phyloP scores from a whole-genome alignment of 2,113 vertebrate species.

The Platichthys stellatus region DNA sequence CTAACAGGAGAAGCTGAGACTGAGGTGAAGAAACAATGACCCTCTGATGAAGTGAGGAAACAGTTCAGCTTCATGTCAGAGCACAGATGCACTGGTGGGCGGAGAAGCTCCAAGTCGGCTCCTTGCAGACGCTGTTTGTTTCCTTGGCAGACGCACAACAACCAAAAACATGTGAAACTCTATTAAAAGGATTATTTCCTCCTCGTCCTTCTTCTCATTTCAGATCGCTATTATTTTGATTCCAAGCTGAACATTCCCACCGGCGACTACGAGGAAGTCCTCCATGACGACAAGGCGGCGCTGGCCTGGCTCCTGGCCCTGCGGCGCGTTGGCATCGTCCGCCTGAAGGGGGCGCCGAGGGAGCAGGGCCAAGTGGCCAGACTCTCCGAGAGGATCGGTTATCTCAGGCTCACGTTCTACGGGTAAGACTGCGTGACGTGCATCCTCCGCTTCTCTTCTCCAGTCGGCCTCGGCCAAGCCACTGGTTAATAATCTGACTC shows the following conservation, averaged over 20 bases:
- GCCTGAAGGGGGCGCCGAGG: constrained; percentile 87
- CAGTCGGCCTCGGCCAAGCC: constrained; percentile 38
- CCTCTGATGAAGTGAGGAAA: too few relatives aligned
- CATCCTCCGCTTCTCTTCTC: not conserved
- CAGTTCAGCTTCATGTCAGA: not conserved
- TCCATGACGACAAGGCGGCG: constrained; percentile 83
- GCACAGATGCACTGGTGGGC: not conserved
- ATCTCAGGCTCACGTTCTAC: constrained; percentile 92
- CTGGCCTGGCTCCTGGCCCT: constrained; percentile 89
- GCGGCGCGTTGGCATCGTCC: constrained; percentile 87
- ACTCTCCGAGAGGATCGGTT: constrained; percentile 90
- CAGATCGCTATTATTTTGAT: constrained; percentile 89
- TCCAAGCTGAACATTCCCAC: constrained; percentile 86
- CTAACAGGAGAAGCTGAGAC: too few relatives aligned
- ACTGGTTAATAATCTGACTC: constrained; percentile 36
- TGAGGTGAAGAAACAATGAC: too few relatives aligned
- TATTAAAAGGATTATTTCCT: not conserved
- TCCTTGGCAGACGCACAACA: not conserved
- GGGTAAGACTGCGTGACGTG: constrained; percentile 82
- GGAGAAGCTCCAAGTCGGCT: not conserved
- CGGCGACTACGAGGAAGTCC: constrained; percentile 86
- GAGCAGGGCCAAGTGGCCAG: constrained; percentile 86
- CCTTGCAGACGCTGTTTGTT: too few relatives aligned
- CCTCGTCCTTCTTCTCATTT: constrained; percentile 22
- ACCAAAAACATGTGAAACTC: not conserved